Base-by-base conservation (phyloP, 2,888 invertebrate genomes). In the Tenthredo mesomela region DNA sequence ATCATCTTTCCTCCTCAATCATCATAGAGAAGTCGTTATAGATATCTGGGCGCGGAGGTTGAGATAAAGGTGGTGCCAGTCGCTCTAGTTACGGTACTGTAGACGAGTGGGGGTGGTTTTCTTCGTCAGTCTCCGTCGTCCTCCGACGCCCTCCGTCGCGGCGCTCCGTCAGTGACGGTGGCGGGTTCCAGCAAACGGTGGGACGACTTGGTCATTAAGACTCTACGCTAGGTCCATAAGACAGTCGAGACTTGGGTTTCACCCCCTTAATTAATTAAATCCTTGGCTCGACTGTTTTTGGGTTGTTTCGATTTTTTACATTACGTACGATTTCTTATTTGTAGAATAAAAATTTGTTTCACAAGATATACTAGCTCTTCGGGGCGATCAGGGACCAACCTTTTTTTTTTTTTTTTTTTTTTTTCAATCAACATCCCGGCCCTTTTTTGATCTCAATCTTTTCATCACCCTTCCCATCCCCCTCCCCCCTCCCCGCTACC, bases 171-270 rank as follows among this genome's bases (percentile, higher is more conserved):
- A 61, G 40, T 58, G 50, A 83, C 85, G 82, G 50, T 75, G 82
- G 71, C 85, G 73, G 58, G 71, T 83, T 54, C 83, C 70, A 61
- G 61, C 58, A 70, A 80, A 70, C 82, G 82, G 58, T 71, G 67
- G 70, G 71, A 47, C 73, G 43, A 58, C 54, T 82, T 67, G 65
- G 86, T 87, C 82, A 88, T 88, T 86, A 86, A 88, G 67, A 89
- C 61, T 80, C 58, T 80, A 80, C 54, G 33, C 47, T 50, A 61
- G 29, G 40, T 77, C 80, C 61, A 40, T 61, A 80, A 80, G 80
- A 80, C 61, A 80, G 80, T 54, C 77, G 33, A 50, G 47, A n/a
- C 33, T 54, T 25, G 77, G 50, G 50, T 50, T 77, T 29, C n/a
- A 47, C 47, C 54, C 77, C 73, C 40, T 43, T 73, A 25, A 43